These are phyloP conservation scores for Sinodicranocentrus sp. DNA, from an alignment of 2,888 invertebrate genomes.

Conservation along the genomic window DNA sequence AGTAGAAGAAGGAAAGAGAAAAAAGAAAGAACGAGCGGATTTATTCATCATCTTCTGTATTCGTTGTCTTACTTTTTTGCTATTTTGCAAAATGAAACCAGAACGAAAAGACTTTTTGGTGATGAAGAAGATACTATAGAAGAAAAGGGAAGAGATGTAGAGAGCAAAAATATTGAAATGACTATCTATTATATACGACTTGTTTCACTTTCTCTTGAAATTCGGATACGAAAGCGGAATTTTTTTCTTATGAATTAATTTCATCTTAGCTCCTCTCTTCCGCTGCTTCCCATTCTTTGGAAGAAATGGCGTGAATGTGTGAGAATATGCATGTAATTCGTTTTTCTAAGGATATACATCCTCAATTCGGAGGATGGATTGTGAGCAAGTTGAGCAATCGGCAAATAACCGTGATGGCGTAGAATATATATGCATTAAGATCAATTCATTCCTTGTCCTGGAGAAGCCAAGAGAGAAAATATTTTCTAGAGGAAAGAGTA, in stretches of 20 bases:
- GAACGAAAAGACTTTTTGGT: slow-evolving; percentile 5
- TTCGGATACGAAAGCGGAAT: background rate
- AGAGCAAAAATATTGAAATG: background rate
- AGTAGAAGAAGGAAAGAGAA: slow-evolving; percentile 22
- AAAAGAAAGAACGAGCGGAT: slow-evolving; percentile 48
- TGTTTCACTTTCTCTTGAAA: slow-evolving; percentile 8
- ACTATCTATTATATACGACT: background rate
- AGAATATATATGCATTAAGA: background rate
- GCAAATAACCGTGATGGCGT: background rate
- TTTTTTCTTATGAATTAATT: no score
- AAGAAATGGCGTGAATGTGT: no score
- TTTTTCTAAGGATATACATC: background rate
- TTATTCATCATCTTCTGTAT: slow-evolving; percentile 56
- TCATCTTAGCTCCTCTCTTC: no score
- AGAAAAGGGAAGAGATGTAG: background rate
- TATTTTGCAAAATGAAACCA: slow-evolving; percentile 43
- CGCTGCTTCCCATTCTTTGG: no score
- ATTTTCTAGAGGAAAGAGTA: background rate
- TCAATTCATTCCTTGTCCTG: slow-evolving; percentile 6
- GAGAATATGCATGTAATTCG: no score
- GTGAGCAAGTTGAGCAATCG: background rate
- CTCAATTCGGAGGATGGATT: background rate
- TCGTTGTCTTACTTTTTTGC: slow-evolving; percentile 31
- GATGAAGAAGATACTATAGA: background rate
- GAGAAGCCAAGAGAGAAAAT: background rate